A percentile compares a stretch with the other conserved stretches of the same genome.
Evolutionary conservation across 2,797 vertebrate species (phyloP).

Genomic region (Gastrophryne carolinensis): DNA sequence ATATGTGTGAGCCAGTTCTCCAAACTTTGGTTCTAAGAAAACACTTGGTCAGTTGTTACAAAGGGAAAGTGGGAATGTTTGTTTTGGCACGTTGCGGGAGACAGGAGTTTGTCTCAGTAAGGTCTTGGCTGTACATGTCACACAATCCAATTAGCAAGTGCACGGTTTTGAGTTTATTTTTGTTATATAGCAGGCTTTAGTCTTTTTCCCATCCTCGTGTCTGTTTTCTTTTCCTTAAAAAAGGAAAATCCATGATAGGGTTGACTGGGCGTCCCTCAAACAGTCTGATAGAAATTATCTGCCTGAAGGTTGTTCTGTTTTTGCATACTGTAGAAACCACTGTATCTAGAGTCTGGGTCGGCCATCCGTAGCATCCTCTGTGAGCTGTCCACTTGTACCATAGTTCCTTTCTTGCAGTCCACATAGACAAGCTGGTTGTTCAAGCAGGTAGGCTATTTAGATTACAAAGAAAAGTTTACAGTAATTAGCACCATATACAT

Average conservation of each 20-base stretch:
- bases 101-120: slow-evolving; percentile 70
- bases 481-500: too few species aligned
- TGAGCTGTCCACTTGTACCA: slow-evolving; percentile 80
- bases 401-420: slow-evolving; percentile 85
- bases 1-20: slow-evolving; percentile 72
- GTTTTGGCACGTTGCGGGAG: slow-evolving; percentile 72
- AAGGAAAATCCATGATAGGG: slow-evolving; percentile 57
- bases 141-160: slow-evolving; percentile 81
- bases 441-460: slow-evolving; percentile 79
- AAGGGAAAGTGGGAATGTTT: slow-evolving; percentile 83
- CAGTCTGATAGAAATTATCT: slow-evolving; percentile 89
- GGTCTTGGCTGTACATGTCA: slow-evolving; percentile 74
- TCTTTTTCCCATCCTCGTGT: slow-evolving; percentile 54
- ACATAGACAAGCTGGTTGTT: slow-evolving; percentile 86
- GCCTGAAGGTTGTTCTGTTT: slow-evolving; percentile 86
- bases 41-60: slow-evolving; percentile 81
- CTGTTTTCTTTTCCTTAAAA: slow-evolving; percentile 49
- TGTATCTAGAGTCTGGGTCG: slow-evolving; percentile 85
- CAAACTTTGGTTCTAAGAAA: slow-evolving; percentile 89
- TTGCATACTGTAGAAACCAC: slow-evolving; percentile 91
- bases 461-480: slow-evolving; percentile 29
- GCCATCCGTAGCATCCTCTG: slow-evolving; percentile 86
- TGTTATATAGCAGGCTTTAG: slow-evolving; percentile 68
- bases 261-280: slow-evolving; percentile 69
- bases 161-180: slow-evolving; percentile 72